Evolutionary conservation across 2,888 invertebrate species (phyloP).

Genomic region (Oligia strigilis): DNA sequence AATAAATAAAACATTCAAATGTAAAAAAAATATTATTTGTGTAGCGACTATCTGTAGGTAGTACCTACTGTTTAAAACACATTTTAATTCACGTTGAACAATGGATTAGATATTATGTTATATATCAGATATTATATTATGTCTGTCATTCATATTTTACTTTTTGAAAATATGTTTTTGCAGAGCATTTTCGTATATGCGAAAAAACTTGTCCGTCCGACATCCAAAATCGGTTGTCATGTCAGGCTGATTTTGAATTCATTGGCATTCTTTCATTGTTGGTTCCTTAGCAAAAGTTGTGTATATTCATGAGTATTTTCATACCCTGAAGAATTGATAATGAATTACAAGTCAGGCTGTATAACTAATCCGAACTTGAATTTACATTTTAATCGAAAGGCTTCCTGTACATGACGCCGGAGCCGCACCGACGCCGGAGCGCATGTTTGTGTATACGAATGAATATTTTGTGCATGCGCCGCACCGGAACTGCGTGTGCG

Average conservation of each 20-base stretch:
- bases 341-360: background rate
- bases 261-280: background rate
- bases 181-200: background rate
- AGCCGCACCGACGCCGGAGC: too few species aligned
- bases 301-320: background rate
- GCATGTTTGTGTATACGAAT: background rate
- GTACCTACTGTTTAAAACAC: background rate
- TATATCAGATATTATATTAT: too few species aligned
- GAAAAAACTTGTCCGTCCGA: constrained; percentile 34
- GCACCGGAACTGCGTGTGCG: too few species aligned
- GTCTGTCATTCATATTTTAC: background rate
- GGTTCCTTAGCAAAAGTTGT: background rate
- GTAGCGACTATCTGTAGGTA: background rate
- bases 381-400: background rate
- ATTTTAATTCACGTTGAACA: background rate
- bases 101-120: background rate
- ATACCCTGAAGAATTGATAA: background rate
- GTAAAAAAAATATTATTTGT: background rate
- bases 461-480: too few species aligned
- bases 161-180: constrained; percentile 7
- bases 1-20: too few species aligned
- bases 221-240: background rate
- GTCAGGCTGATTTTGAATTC: background rate
- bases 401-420: background rate
- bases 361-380: constrained; percentile 7